Percentiles rank a stretch among this genome's conserved stretches.
Evolutionary conservation across 2,888 invertebrate genomes (phyloP).

Genomic region (Synanthedon myopaeformis): DNA sequence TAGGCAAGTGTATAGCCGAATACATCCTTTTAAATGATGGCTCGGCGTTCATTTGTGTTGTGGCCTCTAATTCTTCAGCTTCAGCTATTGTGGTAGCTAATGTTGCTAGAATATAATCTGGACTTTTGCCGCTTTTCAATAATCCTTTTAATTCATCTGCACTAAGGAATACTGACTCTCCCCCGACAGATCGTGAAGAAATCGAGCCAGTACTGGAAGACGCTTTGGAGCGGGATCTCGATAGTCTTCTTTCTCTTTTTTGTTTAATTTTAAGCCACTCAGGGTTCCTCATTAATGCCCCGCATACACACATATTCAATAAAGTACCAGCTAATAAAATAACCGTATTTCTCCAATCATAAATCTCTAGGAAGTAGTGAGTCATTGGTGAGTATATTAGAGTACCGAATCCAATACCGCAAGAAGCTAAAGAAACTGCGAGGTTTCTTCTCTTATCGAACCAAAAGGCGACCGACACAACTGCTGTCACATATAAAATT

Average conservation of each 20-base stretch:
- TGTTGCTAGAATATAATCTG: slow-evolving; percentile 74
- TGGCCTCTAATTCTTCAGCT: slow-evolving; percentile 52
- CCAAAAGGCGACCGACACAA: slow-evolving; percentile 92
- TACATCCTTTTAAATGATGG: slow-evolving; percentile 51
- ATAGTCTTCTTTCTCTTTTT: slow-evolving; percentile 54
- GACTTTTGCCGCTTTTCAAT: slow-evolving; percentile 76
- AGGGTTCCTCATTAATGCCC: slow-evolving; percentile 87
- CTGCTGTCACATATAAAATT: slow-evolving; percentile 87
- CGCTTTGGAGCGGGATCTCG: slow-evolving; percentile 46
- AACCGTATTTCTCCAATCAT: slow-evolving; percentile 85
- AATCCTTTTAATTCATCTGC: slow-evolving; percentile 75
- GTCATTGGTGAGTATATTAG: slow-evolving; percentile 89
- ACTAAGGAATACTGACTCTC: slow-evolving; percentile 64
- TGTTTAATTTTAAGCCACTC: slow-evolving; percentile 81
- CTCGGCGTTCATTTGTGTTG: slow-evolving; percentile 56
- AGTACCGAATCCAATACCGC: slow-evolving; percentile 90
- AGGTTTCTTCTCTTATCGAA: slow-evolving; percentile 88
- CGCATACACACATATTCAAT: slow-evolving; percentile 87
- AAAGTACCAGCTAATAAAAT: slow-evolving; percentile 83
- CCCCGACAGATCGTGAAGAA: slow-evolving; percentile 58
- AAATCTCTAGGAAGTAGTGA: slow-evolving; percentile 77
- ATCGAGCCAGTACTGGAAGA: slow-evolving; percentile 64
- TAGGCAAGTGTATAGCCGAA: slow-evolving; percentile 82
- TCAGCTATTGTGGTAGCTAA: slow-evolving; percentile 69
- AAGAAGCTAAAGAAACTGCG: slow-evolving; percentile 88